These are phyloP conservation scores for Pseudomyrmex cubaensis DNA, from an alignment of 1,140 invertebrate species.

Conservation along the genomic window DNA sequence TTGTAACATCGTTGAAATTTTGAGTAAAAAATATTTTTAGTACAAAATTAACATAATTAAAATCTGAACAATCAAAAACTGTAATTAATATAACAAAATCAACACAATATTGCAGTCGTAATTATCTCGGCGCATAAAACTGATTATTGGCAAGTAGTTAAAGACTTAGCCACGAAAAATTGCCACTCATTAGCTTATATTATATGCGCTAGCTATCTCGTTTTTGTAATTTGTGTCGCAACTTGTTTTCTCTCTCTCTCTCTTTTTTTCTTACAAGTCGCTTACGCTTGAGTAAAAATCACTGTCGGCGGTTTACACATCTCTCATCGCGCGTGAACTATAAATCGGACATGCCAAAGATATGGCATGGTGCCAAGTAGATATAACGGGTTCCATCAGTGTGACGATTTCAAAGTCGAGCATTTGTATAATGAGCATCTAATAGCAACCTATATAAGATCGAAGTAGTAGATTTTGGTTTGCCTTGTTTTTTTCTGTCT, in stretches of 20 bases:
- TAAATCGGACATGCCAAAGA: conserved; percentile 73
- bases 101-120: neutral
- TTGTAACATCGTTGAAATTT: too few species aligned
- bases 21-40: too few species aligned
- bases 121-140: neutral
- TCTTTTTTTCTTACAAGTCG: conserved; percentile 27
- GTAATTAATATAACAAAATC: neutral
- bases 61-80: too few species aligned
- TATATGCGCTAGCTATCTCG: conserved; percentile 49
- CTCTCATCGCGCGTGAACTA: conserved; percentile 62
- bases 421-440: conserved; percentile 75
- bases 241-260: conserved; percentile 56
- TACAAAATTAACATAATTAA: too few species aligned
- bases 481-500: conserved; percentile 41
- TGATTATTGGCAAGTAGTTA: conserved; percentile 1
- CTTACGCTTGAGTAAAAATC: conserved; percentile 68
- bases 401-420: conserved; percentile 71
- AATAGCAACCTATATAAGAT: conserved; percentile 73
- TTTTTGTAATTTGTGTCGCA: conserved; percentile 64
- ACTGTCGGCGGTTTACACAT: conserved; percentile 68
- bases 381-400: conserved; percentile 77
- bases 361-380: conserved; percentile 79
- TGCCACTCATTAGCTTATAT: conserved; percentile 27
- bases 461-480: conserved; percentile 27
- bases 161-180: conserved; percentile 3